Evolutionary conservation across 2,113 vertebrate genomes (phyloP), one percentile per base, ranked within the genome.

Genomic region (Jaculus jaculus): DNA sequence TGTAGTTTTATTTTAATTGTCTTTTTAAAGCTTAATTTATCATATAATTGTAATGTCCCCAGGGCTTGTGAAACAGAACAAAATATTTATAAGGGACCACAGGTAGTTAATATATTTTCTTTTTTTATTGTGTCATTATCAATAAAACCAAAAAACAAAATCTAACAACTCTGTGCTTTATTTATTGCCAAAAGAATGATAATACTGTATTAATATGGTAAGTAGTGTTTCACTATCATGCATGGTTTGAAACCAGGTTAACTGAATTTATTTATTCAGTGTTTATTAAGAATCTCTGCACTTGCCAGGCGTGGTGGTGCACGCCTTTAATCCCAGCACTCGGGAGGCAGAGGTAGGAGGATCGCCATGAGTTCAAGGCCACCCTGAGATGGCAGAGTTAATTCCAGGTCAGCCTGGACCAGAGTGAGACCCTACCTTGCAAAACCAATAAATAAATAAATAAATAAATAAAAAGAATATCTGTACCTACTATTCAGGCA

Each of bases 71-170:
- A 88, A 66, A 96, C 95, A 96, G 80, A 93, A 90, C 95, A 96
- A 96, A 96, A 96, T 98, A 96, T 96, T 97, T 96, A 91, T 97
- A 96, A 95, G 61, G 58, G 93, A 96, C 84, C 69, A 68, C 96
- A 94, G 69, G 17, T 95, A 87, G 89, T 94, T 96, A 78, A 91
- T 95, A 96, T 96, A 72, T 96, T 94, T 88, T 26, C 0, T 94
- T 87, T 91, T 96, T 97, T 94, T 95, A 84, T 69, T 16, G 26
- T 96, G 60, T 82, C 79, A 94, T 84, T 20, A 66, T 97, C 81
- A 97, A 97, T 98, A 98, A 98, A 98, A 96, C 7, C 88, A 92
- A 58, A 94, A 84, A 85, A 91, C 89, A 26, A 39, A 81, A 69
- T 84, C 9, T 47, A 92, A 37, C 3, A 58, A 72, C 71, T 92